A percentile compares a stretch with the other conserved stretches of the same genome.
phyloP scores from a whole-genome alignment of 2,113 vertebrate species.

The Blennius ocellaris region DNA sequence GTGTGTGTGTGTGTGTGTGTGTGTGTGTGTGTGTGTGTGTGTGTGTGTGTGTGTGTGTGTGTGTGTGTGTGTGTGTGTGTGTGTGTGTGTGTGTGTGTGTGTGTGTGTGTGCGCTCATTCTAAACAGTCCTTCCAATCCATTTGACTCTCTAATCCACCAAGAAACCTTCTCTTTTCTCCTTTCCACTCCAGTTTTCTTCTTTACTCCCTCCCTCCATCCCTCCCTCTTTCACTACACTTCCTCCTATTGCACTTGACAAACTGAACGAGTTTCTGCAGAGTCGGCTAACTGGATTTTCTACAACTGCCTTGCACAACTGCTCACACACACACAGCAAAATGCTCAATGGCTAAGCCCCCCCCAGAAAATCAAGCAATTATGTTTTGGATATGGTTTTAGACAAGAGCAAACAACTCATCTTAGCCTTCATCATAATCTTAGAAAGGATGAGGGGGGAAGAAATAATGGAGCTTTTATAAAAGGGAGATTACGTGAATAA shows the following conservation, averaged over 20 bases:
- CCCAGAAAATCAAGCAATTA: constrained; percentile 1
- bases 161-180: constrained; percentile 57
- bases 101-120: constrained; percentile 69
- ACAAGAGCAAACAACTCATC: not conserved
- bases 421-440: not conserved
- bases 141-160: constrained; percentile 81
- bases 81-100: constrained; percentile 31
- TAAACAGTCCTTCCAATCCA: constrained; percentile 66
- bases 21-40: constrained; percentile 51
- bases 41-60: constrained; percentile 46
- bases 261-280: constrained; percentile 48
- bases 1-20: constrained; percentile 47
- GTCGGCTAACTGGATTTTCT: constrained; percentile 74
- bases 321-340: not conserved
- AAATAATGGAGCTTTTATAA: not conserved
- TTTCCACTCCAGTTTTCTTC: constrained; percentile 46
- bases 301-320: constrained; percentile 21
- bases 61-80: constrained; percentile 49
- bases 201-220: not conserved
- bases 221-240: not conserved
- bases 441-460: not conserved
- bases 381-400: constrained; percentile 18
- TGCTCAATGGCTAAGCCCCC: not conserved
- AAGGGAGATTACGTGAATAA: constrained; percentile 8
- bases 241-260: constrained; percentile 37